Percentiles rank a stretch among this genome's conserved stretches.
phyloP scores from a whole-genome alignment of 2,797 vertebrate species.

The Sylvia borin region DNA sequence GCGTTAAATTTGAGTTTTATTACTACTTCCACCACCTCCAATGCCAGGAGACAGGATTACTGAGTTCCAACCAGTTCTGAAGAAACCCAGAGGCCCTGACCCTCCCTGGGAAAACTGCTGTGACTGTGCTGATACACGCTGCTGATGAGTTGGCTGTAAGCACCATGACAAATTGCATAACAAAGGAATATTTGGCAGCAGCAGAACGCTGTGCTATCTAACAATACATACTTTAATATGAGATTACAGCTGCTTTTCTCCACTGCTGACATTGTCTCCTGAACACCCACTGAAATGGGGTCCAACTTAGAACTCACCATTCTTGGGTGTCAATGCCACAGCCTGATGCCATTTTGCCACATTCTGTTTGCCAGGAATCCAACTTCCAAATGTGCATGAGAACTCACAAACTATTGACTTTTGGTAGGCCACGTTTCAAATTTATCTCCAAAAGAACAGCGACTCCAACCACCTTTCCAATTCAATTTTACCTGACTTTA shows the following conservation, averaged over 20 bases:
- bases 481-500: not conserved
- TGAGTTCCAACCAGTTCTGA: not conserved
- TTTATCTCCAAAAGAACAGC: not conserved
- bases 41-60: not conserved
- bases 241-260: not conserved
- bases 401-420: not conserved
- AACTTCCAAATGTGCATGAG: not conserved
- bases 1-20: not conserved
- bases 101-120: conserved; percentile 10
- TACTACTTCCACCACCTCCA: not conserved
- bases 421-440: not conserved
- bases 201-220: not conserved
- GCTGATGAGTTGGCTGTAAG: conserved; percentile 1
- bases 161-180: conserved; percentile 22
- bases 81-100: conserved; percentile 20
- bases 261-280: not conserved
- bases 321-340: not conserved
- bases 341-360: not conserved
- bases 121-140: not conserved
- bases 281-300: not conserved
- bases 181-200: conserved; percentile 42
- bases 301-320: not conserved
- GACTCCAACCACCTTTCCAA: not conserved
- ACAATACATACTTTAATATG: not conserved
- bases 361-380: not conserved